Evolutionary conservation across 2,888 invertebrate species (phyloP), one percentile per base, ranked within the genome.

Genomic region (Tachina fera): DNA sequence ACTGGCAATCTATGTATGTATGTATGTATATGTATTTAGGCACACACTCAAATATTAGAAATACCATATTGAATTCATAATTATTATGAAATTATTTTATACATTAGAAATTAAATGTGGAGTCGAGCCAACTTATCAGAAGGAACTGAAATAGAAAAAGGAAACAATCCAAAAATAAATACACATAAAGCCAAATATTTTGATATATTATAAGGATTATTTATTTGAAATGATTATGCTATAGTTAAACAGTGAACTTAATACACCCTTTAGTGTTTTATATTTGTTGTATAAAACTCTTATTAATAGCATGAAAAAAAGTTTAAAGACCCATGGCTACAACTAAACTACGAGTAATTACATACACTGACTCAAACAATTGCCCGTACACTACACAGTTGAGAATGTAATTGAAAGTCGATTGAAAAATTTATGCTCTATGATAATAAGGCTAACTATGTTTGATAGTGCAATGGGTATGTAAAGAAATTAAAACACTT

Each of bases 31-130:
- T n/a, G n/a, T n/a, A n/a, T n/a, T n/a, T 31, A 39, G 16, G 13
- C n/a, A 43, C 31, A 19, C 14, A 1, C 19, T 1, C 43, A 1
- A 43, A 58, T 51, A 58, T 16, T 14, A 79, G 56, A 70, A 70
- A 13, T 47, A 56, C 16, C 58, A 43, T 74, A 67, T 49, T 63
- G 72, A 68, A 78, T 61, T 83, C 72, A 75, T 63, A 53, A 75
- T 82, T 76, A 76, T 82, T 75, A 75, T 47, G 74, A 83, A 83
- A 79, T 56, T 79, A 79, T 79, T 70, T 79, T 70, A 58, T 83
- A 83, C 79, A 70, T 83, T 74, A 75, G 75, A 74, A 71, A 83
- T 78, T 70, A 75, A 45, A 80, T 77, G 63, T 77, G 65, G 47
- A 65, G 41, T 51, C 16, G n/a, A 39, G 80, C 80, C 74, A 68